Percentiles rank a stretch among this genome's conserved stretches.
Conservation (phyloP, 2,113 vertebrate genomes). For the Leucosticte australis region DNA sequence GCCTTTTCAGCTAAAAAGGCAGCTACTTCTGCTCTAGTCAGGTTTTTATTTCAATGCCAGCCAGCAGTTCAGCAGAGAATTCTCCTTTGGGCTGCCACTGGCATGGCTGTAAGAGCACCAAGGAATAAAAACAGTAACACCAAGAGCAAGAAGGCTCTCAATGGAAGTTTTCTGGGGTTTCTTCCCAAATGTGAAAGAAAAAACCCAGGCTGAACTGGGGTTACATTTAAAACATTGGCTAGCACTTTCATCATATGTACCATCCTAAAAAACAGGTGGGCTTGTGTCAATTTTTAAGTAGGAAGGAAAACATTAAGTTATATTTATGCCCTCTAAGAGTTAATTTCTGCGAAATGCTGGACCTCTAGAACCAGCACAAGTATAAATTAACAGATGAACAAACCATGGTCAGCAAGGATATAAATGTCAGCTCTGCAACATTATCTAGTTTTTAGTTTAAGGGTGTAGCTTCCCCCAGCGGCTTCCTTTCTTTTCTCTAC, state of each 20-base stretch:
- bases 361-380: neutral
- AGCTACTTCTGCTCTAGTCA: neutral
- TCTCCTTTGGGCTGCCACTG: neutral
- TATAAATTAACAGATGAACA: neutral
- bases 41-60: neutral
- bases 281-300: neutral
- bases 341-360: neutral
- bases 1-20: neutral
- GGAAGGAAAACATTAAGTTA: neutral
- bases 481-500: slow-evolving; percentile 19
- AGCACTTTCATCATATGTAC: neutral
- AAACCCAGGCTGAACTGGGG: neutral
- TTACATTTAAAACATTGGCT: neutral
- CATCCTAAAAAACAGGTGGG: neutral
- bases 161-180: neutral
- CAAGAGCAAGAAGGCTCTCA: neutral
- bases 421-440: neutral
- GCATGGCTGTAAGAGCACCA: neutral
- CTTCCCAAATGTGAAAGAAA: neutral
- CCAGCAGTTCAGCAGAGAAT: neutral
- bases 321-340: neutral
- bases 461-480: slow-evolving; percentile 38
- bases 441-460: slow-evolving; percentile 17
- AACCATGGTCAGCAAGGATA: neutral
- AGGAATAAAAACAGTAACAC: neutral